Evolutionary conservation across 2,113 vertebrate species (phyloP).

Genomic region (Chamaea fasciata): DNA sequence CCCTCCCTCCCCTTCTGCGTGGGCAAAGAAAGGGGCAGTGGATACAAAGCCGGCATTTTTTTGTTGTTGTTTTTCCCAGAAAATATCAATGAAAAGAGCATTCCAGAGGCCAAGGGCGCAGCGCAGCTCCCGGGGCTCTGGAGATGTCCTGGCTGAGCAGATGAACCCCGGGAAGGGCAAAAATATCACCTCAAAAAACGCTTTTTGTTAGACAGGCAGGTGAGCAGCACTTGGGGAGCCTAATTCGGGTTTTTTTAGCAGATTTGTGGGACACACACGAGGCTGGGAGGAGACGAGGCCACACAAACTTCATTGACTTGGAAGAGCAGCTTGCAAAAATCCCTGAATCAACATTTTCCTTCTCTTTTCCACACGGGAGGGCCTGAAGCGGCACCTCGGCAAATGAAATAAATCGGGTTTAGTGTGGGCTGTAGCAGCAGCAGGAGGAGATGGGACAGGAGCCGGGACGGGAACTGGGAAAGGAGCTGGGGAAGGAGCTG

Average conservation of each 20-base stretch:
- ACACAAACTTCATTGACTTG: rapidly evolving
- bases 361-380: neutral
- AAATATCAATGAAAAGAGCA: conserved; percentile 23
- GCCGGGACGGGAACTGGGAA: too few relatives aligned
- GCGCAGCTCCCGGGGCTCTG: neutral
- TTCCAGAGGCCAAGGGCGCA: neutral
- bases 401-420: neutral
- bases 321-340: neutral
- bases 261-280: rapidly evolving
- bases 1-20: conserved; percentile 3
- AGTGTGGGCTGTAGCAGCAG: rapidly evolving
- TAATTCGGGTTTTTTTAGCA: rapidly evolving
- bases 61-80: neutral
- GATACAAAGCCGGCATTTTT: neutral
- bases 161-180: neutral
- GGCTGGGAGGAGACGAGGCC: neutral
- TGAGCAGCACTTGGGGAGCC: rapidly evolving
- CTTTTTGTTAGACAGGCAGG: neutral
- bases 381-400: neutral
- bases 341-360: neutral
- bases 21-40: neutral
- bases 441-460: neutral
- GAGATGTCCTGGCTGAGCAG: neutral
- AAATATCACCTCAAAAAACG: neutral
- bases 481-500: neutral